phyloP scores from a whole-genome alignment of 2,797 vertebrate genomes.

The Macropus fuliginosus region DNA sequence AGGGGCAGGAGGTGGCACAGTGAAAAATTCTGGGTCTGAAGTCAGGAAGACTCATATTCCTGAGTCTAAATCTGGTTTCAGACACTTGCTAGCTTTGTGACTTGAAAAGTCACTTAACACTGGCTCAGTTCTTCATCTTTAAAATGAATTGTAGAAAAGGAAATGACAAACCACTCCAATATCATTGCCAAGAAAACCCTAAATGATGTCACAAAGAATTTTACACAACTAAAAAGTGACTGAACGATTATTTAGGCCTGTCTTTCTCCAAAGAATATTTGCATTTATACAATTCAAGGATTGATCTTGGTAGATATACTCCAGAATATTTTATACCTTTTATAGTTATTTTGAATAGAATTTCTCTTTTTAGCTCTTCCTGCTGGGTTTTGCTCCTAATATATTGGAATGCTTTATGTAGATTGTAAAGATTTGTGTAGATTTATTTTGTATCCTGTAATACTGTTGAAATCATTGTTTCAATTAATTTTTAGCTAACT shows the following conservation, averaged over 20 bases:
- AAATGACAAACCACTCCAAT: neutral
- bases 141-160: neutral
- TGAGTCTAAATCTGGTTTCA: neutral
- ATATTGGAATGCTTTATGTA: neutral
- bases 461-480: neutral
- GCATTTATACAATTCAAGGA: neutral
- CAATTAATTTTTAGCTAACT: neutral
- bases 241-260: neutral
- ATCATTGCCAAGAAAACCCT: neutral
- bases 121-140: neutral
- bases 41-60: neutral
- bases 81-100: neutral
- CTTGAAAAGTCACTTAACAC: neutral
- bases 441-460: neutral
- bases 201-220: neutral
- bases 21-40: neutral
- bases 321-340: neutral
- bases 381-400: neutral
- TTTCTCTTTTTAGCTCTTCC: neutral
- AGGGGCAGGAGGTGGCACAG: neutral
- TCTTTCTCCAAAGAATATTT: neutral
- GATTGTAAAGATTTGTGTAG: neutral
- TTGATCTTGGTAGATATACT: neutral
- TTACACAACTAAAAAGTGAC: neutral
- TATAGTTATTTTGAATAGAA: neutral